These are phyloP conservation scores for Thamnophis sirtalis DNA, from an alignment of 2,113 vertebrate genomes.

Conservation along the genomic window DNA sequence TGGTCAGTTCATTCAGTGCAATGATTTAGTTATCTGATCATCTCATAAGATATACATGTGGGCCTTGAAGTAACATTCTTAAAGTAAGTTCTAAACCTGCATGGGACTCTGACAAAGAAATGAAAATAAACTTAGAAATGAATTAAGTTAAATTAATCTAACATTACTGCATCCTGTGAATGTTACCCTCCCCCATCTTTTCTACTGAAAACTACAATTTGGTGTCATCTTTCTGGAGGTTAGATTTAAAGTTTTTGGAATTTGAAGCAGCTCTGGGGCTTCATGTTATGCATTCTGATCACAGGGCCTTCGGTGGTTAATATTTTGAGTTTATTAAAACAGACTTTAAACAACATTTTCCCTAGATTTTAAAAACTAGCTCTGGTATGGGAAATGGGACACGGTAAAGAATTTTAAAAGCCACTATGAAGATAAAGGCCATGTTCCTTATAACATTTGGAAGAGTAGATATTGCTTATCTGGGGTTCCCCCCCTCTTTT, in stretches of 20 bases:
- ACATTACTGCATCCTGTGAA: not conserved
- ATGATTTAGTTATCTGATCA: not conserved
- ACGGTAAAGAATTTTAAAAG: not conserved
- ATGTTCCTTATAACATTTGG: not conserved
- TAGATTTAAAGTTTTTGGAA: not conserved
- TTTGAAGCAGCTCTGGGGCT: not conserved
- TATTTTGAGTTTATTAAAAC: not conserved
- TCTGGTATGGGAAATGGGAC: not conserved
- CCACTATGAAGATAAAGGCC: not conserved
- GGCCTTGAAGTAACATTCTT: not conserved
- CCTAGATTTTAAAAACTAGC: not conserved
- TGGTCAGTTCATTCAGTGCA: not conserved
- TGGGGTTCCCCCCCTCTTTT: not conserved
- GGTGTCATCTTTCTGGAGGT: not conserved
- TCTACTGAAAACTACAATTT: not conserved
- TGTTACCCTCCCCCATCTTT: not conserved
- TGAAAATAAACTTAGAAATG: not conserved
- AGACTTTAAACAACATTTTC: not conserved
- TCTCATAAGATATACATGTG: not conserved
- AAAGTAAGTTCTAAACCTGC: not conserved
- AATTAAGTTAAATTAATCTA: not conserved
- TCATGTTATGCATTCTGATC: not conserved
- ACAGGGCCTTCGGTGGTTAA: not conserved
- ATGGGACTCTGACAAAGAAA: not conserved
- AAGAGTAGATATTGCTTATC: not conserved